Evolutionary conservation across 1,140 invertebrate genomes (phyloP), one percentile per base, ranked within the genome.

Genomic region (Sesamia nonagrioides): DNA sequence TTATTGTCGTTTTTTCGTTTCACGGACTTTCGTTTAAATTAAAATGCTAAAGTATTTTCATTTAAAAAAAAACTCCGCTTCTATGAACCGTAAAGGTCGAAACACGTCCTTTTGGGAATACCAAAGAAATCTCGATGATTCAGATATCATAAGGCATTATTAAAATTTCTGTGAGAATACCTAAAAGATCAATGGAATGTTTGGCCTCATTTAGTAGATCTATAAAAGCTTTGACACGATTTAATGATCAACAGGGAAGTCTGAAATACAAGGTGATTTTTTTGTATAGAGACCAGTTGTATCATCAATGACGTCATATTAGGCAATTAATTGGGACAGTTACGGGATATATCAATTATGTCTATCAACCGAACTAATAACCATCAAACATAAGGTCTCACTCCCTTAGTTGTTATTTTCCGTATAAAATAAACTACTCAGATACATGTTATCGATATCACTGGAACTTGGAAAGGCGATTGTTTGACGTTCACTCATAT

Each of bases 261-360:
- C 18, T 8, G 56, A 15, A 11, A 15, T 0, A 35, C 13, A 15
- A 35, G 15, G 5, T 2, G 13, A 13, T 13, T 0, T 33, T 15
- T 60, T 13, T 35, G 35, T 21, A 21, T 6, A 8, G n/a, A 17
- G 17, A 54, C 15, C 6, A 54, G 17, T 9, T 54, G 60, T 21
- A 42, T 42, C 6, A 66, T 66, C n/a, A 3, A 42, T 66, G 61
- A 66, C 37, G 37, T 3, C 61, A 58, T 27, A 66, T 11, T 42
- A 42, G 37, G 60, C 37, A 66, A 18, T 66, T 66, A 42, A 42
- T 1, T 42, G 61, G 17, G 3, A 11, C 37, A 66, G 37, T 66
- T 42, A 66, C 33, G 37, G 61, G 37, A 66, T 66, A 42, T 66
- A 66, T 42, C 61, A 66, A 66, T 66, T 42, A 66, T 42, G 6